A percentile compares a stretch with the other conserved stretches of the same genome.
These are phyloP conservation scores for Scaptomyza hsui DNA, from an alignment of 1,140 invertebrate species.

Conservation along the genomic window DNA sequence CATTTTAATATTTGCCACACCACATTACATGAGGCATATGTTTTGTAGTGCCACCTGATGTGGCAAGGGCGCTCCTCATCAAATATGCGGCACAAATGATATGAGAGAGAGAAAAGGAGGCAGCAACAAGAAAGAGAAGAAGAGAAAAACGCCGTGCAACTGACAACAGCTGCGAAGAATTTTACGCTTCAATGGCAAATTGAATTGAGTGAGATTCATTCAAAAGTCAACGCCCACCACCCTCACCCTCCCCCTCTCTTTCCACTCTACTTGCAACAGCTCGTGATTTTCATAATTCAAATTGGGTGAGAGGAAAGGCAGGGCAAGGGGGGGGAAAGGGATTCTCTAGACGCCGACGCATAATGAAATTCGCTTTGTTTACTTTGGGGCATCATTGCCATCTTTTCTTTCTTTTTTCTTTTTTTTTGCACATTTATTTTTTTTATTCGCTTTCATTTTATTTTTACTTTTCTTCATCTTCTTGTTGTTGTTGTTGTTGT, in stretches of 20 bases:
- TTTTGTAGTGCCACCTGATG: conserved; percentile 28
- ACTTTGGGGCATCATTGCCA: conserved; percentile 57
- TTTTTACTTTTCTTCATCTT: conserved; percentile 30
- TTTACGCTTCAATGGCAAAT: conserved; percentile 73
- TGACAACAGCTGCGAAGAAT: conserved; percentile 67
- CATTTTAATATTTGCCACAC: conserved; percentile 46
- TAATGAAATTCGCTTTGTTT: conserved; percentile 82
- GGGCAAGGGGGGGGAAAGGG: background rate
- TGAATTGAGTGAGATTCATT: conserved; percentile 80
- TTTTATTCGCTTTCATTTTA: too few species aligned
- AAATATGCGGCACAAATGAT: conserved; percentile 48
- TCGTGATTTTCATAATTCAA: conserved; percentile 80
- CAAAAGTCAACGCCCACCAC: conserved; percentile 71
- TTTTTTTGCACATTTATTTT: background rate
- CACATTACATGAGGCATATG: conserved; percentile 32
- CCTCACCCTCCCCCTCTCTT: background rate
- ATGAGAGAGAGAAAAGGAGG: conserved; percentile 7
- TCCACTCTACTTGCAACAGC: conserved; percentile 21
- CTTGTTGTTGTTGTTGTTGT: too few species aligned
- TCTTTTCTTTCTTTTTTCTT: conserved; percentile 27
- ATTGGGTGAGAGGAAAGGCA: conserved; percentile 61
- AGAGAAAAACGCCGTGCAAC: conserved; percentile 41
- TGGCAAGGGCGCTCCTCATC: conserved; percentile 32
- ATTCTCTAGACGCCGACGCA: conserved; percentile 13
- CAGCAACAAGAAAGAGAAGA: too few species aligned